A percentile compares a stretch with the other conserved stretches of the same genome.
Evolutionary conservation across 2,797 vertebrate species (phyloP).

Genomic region (Fratercula arctica): DNA sequence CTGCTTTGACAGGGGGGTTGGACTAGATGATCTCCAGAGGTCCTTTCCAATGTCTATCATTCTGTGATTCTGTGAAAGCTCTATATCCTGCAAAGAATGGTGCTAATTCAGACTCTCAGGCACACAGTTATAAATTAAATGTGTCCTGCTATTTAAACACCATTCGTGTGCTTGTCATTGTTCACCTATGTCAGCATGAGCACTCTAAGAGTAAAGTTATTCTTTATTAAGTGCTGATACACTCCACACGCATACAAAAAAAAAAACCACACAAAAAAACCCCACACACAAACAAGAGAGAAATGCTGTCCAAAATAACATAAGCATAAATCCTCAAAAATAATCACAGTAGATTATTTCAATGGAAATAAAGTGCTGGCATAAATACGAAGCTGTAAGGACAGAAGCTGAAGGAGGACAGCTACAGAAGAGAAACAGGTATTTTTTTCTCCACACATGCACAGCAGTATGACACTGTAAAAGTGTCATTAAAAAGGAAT

Average conservation of each 20-base stretch:
- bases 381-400: not conserved
- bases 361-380: not conserved
- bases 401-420: not conserved
- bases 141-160: not conserved
- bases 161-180: not conserved
- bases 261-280: no score
- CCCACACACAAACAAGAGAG: not conserved
- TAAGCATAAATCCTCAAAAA: not conserved
- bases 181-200: not conserved
- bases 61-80: not conserved
- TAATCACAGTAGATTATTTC: not conserved
- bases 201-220: not conserved
- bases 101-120: not conserved
- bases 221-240: not conserved
- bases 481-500: not conserved
- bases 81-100: not conserved
- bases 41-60: no score
- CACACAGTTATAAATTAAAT: not conserved
- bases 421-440: not conserved
- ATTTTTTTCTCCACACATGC: not conserved
- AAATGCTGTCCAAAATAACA: not conserved
- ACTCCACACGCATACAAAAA: not conserved
- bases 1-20: no score
- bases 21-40: no score
- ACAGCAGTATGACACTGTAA: not conserved